phyloP scores from a whole-genome alignment of 2,797 vertebrate species.

The Oreonectes daqikongensis region DNA sequence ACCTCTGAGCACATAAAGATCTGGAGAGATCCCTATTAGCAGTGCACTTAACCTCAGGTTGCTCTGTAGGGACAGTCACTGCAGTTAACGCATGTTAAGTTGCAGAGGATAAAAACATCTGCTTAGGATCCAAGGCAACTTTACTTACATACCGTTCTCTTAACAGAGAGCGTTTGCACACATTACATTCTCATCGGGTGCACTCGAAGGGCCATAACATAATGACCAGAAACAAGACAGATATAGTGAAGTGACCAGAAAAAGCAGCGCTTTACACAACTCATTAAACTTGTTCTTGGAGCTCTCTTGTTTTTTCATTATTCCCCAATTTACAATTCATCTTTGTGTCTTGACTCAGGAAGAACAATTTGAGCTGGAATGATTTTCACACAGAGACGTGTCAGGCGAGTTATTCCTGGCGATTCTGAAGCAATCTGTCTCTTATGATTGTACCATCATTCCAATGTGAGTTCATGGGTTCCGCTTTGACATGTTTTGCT shows the following conservation, averaged over 20 bases:
- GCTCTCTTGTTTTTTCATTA: constrained; percentile 35
- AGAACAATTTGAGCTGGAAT: constrained; percentile 30
- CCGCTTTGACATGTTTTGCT: constrained; percentile 46
- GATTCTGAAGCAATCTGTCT: constrained; percentile 36
- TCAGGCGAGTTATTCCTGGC: constrained; percentile 31
- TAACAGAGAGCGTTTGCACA: constrained; percentile 26
- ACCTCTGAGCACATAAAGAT: constrained; percentile 7
- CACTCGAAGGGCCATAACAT: constrained; percentile 5
- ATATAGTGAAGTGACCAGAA: constrained; percentile 27
- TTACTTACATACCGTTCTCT: constrained; percentile 16
- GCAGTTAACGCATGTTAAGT: constrained; percentile 20
- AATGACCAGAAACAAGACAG: constrained; percentile 16
- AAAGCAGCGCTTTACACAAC: neutral
- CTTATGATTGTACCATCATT: constrained; percentile 43
- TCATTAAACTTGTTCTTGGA: constrained; percentile 24
- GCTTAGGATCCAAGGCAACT: constrained; percentile 37
- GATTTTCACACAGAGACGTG: constrained; percentile 27
- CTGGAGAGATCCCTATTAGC: constrained; percentile 12
- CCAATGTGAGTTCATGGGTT: constrained; percentile 40
- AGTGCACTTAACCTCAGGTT: constrained; percentile 20
- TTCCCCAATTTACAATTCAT: constrained; percentile 28
- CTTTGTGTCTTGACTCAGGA: constrained; percentile 22
- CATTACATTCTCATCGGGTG: constrained; percentile 14
- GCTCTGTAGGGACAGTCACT: constrained; percentile 12
- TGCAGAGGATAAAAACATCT: constrained; percentile 7